Evolutionary conservation across 2,888 invertebrate species (phyloP), one percentile per base, ranked within the genome.

Genomic region (Entomobrya proxima): DNA sequence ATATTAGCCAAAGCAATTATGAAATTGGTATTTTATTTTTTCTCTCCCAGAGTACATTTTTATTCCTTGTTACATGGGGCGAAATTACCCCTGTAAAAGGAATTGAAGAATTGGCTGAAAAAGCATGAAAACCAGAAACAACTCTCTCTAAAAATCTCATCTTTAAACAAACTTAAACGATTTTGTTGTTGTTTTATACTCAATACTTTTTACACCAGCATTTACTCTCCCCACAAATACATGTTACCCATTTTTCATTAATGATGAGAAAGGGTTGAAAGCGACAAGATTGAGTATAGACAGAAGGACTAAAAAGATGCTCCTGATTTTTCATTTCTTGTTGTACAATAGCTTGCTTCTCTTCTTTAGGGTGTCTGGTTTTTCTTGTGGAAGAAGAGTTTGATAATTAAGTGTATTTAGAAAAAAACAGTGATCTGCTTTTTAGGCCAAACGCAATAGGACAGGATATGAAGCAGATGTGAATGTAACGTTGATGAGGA

Each of bases 381-480:
- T 77, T 69, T 72, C 55, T 13, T 67, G 47, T 18, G 15, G 30
- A 79, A 72, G 40, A 72, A 44, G 37, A 83, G 61, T 37, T 24
- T 37, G 76, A 81, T 74, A 81, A 81, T 81, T 81, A 81, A 81
- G 74, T 61, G 74, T 74, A 61, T 81, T 81, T 74, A 47, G 61
- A 74, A 18, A 64, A 67, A 67, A 58, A 80, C 27, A 83, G 82
- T 83, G 76, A 64, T 83, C 76, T 83, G 76, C 75, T 76, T 83
- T 76, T 75, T 75, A 52, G 24, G 58, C 30, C 30, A 52, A 30
- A 67, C 21, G 47, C 13, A 40, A 18, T 30, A 18, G 40, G 44
- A 83, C 82, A 83, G 82, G 82, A 83, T 83, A 83, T 83, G 82
- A 76, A 83, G 67, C 82, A 83, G 82, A 83, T 83, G 82, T 83